phyloP scores from a whole-genome alignment of 1,140 invertebrate species.

The Megalonaias nervosa region DNA sequence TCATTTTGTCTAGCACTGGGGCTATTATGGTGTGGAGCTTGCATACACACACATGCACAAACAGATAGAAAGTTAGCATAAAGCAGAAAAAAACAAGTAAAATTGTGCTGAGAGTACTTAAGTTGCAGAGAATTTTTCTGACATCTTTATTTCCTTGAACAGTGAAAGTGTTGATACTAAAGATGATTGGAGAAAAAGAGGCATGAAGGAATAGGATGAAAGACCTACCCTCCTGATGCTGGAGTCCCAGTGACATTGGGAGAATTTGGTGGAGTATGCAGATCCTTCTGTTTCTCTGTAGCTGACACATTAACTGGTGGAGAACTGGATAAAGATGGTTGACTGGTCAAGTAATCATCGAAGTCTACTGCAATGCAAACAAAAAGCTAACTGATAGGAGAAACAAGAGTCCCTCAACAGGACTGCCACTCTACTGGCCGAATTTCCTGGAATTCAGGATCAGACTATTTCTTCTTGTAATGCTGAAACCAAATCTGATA shows the following conservation, averaged over 20 bases:
- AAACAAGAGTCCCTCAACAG: too few relatives aligned
- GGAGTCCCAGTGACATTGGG: slow-evolving; percentile 70
- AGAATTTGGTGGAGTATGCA: slow-evolving; percentile 74
- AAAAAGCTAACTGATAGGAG: not conserved
- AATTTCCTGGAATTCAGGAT: too few relatives aligned
- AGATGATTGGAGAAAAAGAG: not conserved
- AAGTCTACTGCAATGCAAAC: slow-evolving; percentile 80
- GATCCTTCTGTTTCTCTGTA: slow-evolving; percentile 70
- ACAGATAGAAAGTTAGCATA: too few relatives aligned
- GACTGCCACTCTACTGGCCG: too few relatives aligned
- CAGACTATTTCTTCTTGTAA: too few relatives aligned
- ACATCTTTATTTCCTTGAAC: not conserved
- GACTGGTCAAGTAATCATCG: slow-evolving; percentile 76
- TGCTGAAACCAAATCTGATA: too few relatives aligned
- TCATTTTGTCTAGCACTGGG: too few relatives aligned
- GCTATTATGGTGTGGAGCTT: too few relatives aligned
- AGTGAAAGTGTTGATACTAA: not conserved
- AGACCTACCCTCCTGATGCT: slow-evolving; percentile 30
- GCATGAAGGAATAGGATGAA: not conserved
- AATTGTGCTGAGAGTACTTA: not conserved
- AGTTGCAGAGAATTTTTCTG: not conserved
- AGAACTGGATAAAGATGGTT: slow-evolving; percentile 70
- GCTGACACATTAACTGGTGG: slow-evolving; percentile 71
- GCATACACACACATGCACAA: too few relatives aligned
- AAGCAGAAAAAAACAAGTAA: too few relatives aligned